A percentile compares a stretch with the other conserved stretches of the same genome.
Evolutionary conservation across 2,888 invertebrate species (phyloP).

Genomic region (Exocentrus adspersus): DNA sequence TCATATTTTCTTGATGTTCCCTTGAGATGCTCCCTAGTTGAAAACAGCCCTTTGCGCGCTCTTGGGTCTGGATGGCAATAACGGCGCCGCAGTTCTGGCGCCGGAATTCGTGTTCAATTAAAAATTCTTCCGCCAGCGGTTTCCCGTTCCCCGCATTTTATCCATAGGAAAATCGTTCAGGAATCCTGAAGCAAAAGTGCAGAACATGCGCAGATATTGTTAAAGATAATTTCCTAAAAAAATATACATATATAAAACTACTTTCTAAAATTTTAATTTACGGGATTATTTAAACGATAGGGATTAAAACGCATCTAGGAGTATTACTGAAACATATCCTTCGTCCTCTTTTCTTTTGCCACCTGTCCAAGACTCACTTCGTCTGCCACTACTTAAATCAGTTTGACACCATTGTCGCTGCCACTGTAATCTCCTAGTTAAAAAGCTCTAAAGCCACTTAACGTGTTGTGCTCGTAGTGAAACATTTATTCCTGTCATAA

Average conservation of each 20-base stretch:
- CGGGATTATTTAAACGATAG: too few species aligned
- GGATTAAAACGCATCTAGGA: too few species aligned
- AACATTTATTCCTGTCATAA: neutral
- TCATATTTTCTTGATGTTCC: too few species aligned
- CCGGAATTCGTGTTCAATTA: conserved; percentile 7
- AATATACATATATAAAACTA: too few species aligned
- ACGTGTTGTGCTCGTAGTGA: neutral
- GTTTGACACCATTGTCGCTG: neutral
- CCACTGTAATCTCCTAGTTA: neutral
- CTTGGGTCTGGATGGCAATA: neutral
- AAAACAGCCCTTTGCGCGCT: too few species aligned
- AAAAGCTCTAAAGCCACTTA: neutral
- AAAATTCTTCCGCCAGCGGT: neutral
- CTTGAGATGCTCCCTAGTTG: too few species aligned
- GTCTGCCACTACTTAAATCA: neutral
- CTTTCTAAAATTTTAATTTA: too few species aligned
- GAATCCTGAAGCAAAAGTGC: neutral
- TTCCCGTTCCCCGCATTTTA: neutral
- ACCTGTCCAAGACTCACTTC: neutral
- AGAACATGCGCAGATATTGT: neutral
- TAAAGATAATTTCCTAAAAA: too few species aligned
- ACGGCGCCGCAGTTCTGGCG: neutral
- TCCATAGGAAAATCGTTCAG: conserved; percentile 1
- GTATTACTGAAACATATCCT: too few species aligned
- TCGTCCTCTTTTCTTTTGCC: too few species aligned